A percentile compares a stretch with the other conserved stretches of the same genome.
These are phyloP conservation scores for Physocephala rufipes DNA, from an alignment of 2,888 invertebrate genomes.

Conservation along the genomic window DNA sequence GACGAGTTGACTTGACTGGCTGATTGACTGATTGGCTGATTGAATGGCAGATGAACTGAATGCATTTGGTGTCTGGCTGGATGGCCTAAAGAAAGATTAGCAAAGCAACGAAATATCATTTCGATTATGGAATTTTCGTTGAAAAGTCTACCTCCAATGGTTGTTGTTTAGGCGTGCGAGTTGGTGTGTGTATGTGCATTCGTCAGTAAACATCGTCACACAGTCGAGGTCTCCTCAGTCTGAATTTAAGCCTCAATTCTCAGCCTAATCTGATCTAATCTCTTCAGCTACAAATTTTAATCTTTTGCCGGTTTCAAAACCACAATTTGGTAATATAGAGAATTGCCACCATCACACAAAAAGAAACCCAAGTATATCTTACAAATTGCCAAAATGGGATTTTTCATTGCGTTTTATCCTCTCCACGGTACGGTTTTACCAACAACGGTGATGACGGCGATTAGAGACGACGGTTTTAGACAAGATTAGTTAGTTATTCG, in stretches of 20 bases:
- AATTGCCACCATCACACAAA: not conserved
- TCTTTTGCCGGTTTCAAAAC: too few relatives aligned
- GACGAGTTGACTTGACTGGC: not conserved
- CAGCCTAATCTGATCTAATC: too few relatives aligned
- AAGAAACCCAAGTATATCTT: not conserved
- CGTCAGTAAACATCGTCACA: not conserved
- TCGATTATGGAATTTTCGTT: not conserved
- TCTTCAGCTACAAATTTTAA: too few relatives aligned
- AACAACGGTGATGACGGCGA: not conserved
- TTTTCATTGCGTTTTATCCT: not conserved
- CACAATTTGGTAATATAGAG: not conserved
- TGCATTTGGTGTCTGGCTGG: too few relatives aligned
- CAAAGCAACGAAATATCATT: not conserved
- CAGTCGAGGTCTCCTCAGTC: not conserved
- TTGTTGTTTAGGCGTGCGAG: too few relatives aligned
- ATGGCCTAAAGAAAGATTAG: not conserved
- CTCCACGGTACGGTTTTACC: not conserved
- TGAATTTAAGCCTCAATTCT: not conserved
- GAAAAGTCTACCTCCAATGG: too few relatives aligned
- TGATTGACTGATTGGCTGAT: not conserved
- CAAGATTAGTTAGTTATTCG: not conserved
- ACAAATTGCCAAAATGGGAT: conserved; percentile 8
- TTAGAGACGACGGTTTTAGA: not conserved
- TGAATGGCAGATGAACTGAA: too few relatives aligned
- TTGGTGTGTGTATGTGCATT: not conserved